A percentile compares a stretch with the other conserved stretches of the same genome.
Evolutionary conservation across 2,113 vertebrate species (phyloP).

Genomic region (Upupa epops): DNA sequence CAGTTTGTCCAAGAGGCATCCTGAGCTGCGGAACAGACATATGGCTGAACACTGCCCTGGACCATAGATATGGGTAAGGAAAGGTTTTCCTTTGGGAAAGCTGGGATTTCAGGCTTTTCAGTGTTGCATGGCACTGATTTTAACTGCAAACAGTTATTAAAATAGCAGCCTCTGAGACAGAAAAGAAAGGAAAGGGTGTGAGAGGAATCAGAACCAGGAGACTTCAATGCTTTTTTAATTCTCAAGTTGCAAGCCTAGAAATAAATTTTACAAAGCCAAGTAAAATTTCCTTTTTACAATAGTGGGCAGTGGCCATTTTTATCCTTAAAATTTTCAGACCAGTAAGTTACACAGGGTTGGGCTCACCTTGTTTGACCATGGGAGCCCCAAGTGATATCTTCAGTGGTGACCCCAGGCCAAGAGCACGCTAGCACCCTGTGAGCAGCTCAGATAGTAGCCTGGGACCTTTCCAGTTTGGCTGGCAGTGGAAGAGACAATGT

Average conservation of each 20-base stretch:
- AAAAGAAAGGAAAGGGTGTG: constrained; percentile 21
- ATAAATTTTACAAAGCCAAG: not conserved
- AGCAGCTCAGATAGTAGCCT: not conserved
- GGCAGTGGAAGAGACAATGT: not conserved
- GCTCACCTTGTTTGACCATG: not conserved
- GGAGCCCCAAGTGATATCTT: not conserved
- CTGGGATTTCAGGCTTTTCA: not conserved
- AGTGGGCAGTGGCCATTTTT: not conserved
- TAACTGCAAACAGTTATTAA: not conserved
- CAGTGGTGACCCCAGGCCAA: not conserved
- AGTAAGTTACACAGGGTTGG: not conserved
- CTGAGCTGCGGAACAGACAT: not conserved
- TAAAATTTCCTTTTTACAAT: not conserved
- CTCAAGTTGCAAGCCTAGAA: not conserved
- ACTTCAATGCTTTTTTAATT: not conserved
- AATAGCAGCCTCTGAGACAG: not conserved
- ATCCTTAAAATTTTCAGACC: not conserved
- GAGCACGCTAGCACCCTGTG: not conserved
- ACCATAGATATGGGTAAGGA: not conserved
- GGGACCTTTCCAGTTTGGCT: not conserved
- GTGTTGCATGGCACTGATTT: not conserved
- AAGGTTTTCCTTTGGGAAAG: not conserved
- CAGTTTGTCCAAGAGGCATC: not conserved
- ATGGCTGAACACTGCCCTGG: not conserved
- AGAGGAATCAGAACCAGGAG: fast-evolving